Evolutionary conservation across 1,140 invertebrate genomes (phyloP).

Genomic region (Trachymyrmex cornetzi): DNA sequence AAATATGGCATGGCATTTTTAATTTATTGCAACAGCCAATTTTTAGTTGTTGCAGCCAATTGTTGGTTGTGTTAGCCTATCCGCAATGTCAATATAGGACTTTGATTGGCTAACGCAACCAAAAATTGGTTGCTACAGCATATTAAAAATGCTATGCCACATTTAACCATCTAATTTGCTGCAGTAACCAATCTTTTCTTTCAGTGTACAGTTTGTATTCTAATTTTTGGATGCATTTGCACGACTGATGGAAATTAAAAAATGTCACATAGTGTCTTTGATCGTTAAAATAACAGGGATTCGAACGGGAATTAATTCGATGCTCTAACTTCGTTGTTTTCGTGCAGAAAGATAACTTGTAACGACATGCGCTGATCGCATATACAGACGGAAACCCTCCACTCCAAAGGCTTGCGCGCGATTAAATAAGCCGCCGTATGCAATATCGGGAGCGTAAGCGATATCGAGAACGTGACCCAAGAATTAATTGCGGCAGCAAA

Average conservation of each 20-base stretch:
- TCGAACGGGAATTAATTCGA: slow-evolving; percentile 4
- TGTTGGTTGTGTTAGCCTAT: too few species aligned
- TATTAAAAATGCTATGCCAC: too few species aligned
- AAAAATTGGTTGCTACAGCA: too few species aligned
- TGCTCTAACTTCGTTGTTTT: not conserved
- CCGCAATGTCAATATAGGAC: too few species aligned
- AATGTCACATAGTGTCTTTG: not conserved
- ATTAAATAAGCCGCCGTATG: slow-evolving; percentile 57
- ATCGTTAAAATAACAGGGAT: not conserved
- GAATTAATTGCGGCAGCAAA: slow-evolving; percentile 73
- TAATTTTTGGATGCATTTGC: not conserved
- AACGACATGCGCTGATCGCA: not conserved
- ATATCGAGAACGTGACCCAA: slow-evolving; percentile 61
- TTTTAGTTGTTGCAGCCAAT: too few species aligned
- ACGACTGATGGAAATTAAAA: not conserved
- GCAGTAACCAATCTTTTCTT: too few species aligned
- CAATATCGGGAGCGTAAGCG: slow-evolving; percentile 50
- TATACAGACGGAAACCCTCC: not conserved
- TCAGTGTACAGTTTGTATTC: too few species aligned
- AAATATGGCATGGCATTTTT: too few species aligned
- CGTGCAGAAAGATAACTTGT: not conserved
- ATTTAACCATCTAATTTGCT: too few species aligned
- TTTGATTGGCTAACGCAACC: too few species aligned
- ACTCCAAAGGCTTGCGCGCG: not conserved
- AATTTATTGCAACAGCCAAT: too few species aligned